Conservation (phyloP, 2,113 vertebrate species). For the Bombycilla garrulus region DNA sequence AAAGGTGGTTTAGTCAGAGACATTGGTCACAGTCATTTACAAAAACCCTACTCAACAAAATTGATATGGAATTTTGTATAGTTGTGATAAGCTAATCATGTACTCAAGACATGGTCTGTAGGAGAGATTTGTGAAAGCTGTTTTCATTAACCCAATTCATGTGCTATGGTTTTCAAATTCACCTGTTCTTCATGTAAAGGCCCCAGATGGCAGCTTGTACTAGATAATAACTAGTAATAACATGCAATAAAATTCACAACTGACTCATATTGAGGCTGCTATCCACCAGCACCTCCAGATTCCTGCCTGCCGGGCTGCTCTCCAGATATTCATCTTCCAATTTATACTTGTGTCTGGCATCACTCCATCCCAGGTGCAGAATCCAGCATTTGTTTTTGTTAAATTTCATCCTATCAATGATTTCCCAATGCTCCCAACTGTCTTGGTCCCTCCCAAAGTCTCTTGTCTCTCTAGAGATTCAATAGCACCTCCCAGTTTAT, state of each 20-base stretch:
- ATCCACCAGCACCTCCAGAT: neutral
- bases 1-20: neutral
- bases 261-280: neutral
- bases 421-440: neutral
- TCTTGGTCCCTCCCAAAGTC: neutral
- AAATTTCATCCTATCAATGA: neutral
- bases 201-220: neutral
- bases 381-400: rapidly evolving
- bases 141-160: neutral
- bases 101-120: neutral
- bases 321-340: neutral
- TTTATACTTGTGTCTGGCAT: neutral
- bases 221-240: neutral
- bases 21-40: neutral
- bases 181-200: neutral
- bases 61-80: neutral
- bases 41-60: neutral
- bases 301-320: neutral
- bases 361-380: neutral
- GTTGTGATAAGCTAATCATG: neutral
- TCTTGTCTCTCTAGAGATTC: neutral
- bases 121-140: neutral
- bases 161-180: neutral
- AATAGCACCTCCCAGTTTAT: neutral
- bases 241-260: neutral